These are phyloP conservation scores for Astyanax mexicanus DNA, from an alignment of 2,797 vertebrate species.

Conservation along the genomic window DNA sequence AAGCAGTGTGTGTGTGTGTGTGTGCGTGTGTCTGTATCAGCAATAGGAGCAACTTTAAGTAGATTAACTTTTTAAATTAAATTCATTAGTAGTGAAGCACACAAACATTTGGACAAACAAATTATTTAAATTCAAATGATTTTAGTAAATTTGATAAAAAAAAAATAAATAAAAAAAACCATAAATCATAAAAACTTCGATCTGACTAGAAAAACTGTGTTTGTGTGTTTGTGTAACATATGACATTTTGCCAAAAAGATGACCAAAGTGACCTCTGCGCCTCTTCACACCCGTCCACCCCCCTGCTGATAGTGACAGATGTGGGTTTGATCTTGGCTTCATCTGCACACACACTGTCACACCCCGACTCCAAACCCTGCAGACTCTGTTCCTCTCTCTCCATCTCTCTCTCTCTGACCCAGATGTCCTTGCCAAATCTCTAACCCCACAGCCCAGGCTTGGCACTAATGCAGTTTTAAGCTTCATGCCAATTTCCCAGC, in stretches of 20 bases:
- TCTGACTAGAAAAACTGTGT: background rate
- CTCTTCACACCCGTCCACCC: background rate
- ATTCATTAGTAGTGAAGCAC: too few relatives aligned
- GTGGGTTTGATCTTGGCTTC: conserved; percentile 14
- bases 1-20: too few relatives aligned
- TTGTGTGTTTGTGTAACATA: background rate
- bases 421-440: conserved; percentile 66
- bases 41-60: too few relatives aligned
- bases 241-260: background rate
- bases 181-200: too few relatives aligned
- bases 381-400: conserved; percentile 25
- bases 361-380: background rate
- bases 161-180: too few relatives aligned
- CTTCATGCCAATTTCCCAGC: conserved; percentile 24
- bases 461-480: conserved; percentile 1
- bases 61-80: too few relatives aligned
- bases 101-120: too few relatives aligned
- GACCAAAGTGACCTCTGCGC: conserved; percentile 10
- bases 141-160: too few relatives aligned
- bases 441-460: conserved; percentile 57
- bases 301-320: conserved; percentile 12
- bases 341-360: background rate
- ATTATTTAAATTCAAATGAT: too few relatives aligned
- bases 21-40: too few relatives aligned
- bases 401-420: conserved; percentile 37